Conservation (phyloP, 2,113 vertebrate species). For the rat (Rattus norvegicus) region DNA sequence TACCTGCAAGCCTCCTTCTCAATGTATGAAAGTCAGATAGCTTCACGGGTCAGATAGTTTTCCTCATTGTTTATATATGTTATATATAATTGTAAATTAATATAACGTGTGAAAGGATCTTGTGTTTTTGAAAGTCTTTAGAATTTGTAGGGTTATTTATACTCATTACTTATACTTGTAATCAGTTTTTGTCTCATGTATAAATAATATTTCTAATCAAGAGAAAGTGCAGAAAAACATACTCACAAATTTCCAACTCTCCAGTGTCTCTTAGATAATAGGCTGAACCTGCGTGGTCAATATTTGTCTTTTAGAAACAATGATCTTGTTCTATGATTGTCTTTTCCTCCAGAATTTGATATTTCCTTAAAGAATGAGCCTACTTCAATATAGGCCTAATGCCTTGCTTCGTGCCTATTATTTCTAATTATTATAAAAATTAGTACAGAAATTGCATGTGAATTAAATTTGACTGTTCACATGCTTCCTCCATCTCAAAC, state of each 20-base stretch:
- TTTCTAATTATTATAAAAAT: neutral
- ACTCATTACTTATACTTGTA: neutral
- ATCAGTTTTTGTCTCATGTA: neutral
- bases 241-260: neutral
- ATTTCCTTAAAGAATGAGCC: no score
- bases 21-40: neutral
- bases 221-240: neutral
- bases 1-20: neutral
- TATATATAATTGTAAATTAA: no score
- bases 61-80: no score
- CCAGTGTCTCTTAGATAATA: neutral
- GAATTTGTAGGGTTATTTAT: neutral
- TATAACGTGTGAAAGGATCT: neutral
- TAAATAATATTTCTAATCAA: neutral
- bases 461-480: neutral
- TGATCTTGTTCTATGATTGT: neutral
- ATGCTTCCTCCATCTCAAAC: neutral
- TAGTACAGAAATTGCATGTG: neutral
- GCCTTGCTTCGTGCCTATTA: no score
- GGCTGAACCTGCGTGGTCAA: neutral
- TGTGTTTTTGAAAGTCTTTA: neutral
- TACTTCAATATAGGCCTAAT: neutral
- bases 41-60: neutral
- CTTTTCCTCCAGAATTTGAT: neutral
- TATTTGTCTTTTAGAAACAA: neutral